These are phyloP conservation scores for Oreocharis arfaki DNA, from an alignment of 2,113 vertebrate genomes.

Conservation along the genomic window DNA sequence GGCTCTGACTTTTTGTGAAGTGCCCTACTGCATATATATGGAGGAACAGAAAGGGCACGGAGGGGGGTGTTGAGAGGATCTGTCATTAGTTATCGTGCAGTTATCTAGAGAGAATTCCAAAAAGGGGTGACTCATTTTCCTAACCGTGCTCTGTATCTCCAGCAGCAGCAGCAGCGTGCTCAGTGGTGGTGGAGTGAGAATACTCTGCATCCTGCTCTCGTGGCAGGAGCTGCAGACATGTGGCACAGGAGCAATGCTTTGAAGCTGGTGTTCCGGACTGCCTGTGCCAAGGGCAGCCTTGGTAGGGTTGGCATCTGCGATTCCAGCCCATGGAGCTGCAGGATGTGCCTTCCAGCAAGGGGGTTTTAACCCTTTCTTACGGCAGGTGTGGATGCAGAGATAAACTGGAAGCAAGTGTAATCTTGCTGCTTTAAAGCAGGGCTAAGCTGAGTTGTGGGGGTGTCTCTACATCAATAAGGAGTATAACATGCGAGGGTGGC, in stretches of 20 bases:
- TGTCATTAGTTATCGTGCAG: rapidly evolving
- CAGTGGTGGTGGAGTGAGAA: neutral
- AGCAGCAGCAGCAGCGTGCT: neutral
- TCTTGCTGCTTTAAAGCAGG: neutral
- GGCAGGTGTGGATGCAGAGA: neutral
- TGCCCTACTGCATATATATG: rapidly evolving
- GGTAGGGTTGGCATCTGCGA: neutral
- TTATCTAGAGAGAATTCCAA: neutral
- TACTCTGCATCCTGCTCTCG: neutral
- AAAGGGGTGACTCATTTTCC: neutral
- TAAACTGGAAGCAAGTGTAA: no score
- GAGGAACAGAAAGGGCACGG: neutral
- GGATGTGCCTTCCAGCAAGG: neutral
- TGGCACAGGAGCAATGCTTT: neutral
- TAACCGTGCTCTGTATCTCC: neutral
- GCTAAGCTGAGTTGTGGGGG: neutral
- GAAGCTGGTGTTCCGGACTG: neutral
- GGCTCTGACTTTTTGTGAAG: neutral
- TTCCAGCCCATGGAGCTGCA: neutral
- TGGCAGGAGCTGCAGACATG: neutral
- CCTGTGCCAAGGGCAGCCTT: neutral
- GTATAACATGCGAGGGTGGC: neutral
- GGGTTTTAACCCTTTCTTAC: neutral
- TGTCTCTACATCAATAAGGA: neutral
- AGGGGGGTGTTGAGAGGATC: neutral